Conservation (phyloP, 2,888 invertebrate genomes). For the Orthosia incerta region DNA sequence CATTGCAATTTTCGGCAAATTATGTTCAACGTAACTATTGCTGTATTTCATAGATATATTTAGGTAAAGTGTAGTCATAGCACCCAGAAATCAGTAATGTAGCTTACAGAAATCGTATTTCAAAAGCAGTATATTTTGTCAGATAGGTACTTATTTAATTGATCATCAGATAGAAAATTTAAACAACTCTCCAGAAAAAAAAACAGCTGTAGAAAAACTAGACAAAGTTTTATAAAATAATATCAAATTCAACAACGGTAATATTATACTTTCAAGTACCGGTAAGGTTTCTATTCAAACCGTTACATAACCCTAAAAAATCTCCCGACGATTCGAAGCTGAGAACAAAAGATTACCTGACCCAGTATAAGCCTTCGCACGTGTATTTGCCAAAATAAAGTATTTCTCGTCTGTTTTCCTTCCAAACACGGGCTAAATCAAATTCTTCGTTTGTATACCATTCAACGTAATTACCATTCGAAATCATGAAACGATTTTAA, state of each 20-base stretch:
- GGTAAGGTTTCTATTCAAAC: background rate
- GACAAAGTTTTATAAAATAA: background rate
- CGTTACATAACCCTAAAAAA: slow-evolving; percentile 33
- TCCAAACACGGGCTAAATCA: slow-evolving; percentile 44
- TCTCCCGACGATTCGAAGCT: slow-evolving; percentile 40
- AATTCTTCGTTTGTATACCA: slow-evolving; percentile 44
- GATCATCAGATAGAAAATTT: background rate
- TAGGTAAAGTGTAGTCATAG: too few species aligned
- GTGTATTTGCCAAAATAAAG: slow-evolving; percentile 55
- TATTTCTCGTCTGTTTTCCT: slow-evolving; percentile 48
- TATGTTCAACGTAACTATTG: background rate
- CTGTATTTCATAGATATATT: background rate
- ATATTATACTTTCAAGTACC: too few species aligned
- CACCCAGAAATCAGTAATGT: too few species aligned
- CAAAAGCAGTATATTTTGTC: too few species aligned
- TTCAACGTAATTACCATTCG: slow-evolving; percentile 59
- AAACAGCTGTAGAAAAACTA: background rate
- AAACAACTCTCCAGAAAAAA: background rate
- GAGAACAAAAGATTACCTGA: slow-evolving; percentile 74
- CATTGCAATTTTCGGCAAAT: background rate
- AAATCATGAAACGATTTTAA: slow-evolving; percentile 61
- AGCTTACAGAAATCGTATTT: too few species aligned
- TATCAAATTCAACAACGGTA: background rate
- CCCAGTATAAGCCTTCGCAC: slow-evolving; percentile 61
- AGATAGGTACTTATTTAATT: too few species aligned